These are phyloP conservation scores for Palythoa grandis DNA, from an alignment of 92 coral and sea anemone species.

Conservation along the genomic window DNA sequence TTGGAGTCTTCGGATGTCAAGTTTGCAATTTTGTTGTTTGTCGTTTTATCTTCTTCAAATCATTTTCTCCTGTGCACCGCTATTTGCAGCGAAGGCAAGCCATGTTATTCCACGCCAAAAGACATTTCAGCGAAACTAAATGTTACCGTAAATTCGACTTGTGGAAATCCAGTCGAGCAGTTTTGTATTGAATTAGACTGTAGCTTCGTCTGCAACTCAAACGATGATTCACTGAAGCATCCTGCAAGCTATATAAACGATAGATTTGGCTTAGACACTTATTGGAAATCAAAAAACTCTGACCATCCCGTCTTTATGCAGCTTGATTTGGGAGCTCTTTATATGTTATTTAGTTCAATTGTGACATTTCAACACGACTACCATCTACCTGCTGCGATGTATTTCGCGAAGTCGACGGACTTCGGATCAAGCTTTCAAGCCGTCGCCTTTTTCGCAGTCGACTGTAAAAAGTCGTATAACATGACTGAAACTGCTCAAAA, in stretches of 20 bases:
- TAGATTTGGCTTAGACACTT: slow-evolving; percentile 42
- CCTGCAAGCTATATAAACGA: slow-evolving; percentile 74
- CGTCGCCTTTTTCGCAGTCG: slow-evolving; percentile 69
- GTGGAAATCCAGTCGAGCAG: slow-evolving; percentile 65
- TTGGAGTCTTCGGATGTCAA: slow-evolving; percentile 52
- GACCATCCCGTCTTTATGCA: slow-evolving; percentile 80
- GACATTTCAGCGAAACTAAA: slow-evolving; percentile 60
- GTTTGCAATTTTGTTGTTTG: slow-evolving; percentile 43
- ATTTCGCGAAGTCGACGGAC: slow-evolving; percentile 83
- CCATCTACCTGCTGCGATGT: slow-evolving; percentile 86
- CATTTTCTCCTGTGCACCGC: slow-evolving; percentile 49
- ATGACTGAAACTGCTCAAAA: slow-evolving; percentile 70
- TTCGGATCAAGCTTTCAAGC: slow-evolving; percentile 67
- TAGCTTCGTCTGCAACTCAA: slow-evolving; percentile 68
- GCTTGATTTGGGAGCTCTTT: slow-evolving; percentile 69
- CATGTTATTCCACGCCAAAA: slow-evolving; percentile 66
- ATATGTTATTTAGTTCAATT: slow-evolving; percentile 69
- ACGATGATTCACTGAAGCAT: slow-evolving; percentile 40
- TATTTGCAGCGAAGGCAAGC: slow-evolving; percentile 57
- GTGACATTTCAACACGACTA: slow-evolving; percentile 76
- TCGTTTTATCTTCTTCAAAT: slow-evolving; percentile 45
- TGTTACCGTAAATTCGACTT: slow-evolving; percentile 91
- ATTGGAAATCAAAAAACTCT: slow-evolving; percentile 90
- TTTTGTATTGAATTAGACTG: slow-evolving; percentile 66
- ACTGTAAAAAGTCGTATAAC: slow-evolving; percentile 71